Conservation (phyloP, 1,140 invertebrate genomes). For the Metopolophium dirhodum region DNA sequence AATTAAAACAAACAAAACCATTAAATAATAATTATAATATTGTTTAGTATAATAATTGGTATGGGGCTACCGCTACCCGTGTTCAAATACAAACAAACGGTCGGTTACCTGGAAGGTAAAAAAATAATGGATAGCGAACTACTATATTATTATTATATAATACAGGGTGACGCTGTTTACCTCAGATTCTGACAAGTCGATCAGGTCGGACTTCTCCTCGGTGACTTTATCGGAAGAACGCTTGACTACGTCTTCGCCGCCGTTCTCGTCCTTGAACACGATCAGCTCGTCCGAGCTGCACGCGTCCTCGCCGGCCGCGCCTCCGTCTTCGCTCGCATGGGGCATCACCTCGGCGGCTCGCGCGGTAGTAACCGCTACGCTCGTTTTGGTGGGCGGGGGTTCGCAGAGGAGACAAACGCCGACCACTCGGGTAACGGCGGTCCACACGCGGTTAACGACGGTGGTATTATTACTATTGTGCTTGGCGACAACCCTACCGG, state of each 20-base stretch:
- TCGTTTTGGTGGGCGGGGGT: neutral
- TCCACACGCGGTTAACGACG: neutral
- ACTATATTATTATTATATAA: neutral
- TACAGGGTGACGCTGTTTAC: neutral
- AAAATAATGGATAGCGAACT: neutral
- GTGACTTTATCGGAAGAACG: conserved; percentile 54
- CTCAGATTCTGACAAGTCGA: conserved; percentile 50
- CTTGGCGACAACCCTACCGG: neutral
- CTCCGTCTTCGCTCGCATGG: conserved; percentile 54
- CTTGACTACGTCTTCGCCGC: conserved; percentile 51
- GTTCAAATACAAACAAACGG: neutral
- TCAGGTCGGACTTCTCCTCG: conserved; percentile 54
- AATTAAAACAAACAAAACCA: neutral
- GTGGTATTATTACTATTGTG: neutral
- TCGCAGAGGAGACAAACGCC: neutral
- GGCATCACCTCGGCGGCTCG: conserved; percentile 39
- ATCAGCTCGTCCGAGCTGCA: conserved; percentile 56
- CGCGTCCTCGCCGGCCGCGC: conserved; percentile 55
- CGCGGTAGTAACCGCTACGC: conserved; percentile 22
- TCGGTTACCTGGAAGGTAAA: neutral
- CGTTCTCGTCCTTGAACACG: conserved; percentile 56
- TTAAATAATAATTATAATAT: neutral
- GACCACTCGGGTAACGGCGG: neutral
- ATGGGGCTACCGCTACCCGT: neutral
- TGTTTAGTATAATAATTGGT: neutral